Conservation (phyloP, 2,113 vertebrate species). For the Cairina moschata region DNA sequence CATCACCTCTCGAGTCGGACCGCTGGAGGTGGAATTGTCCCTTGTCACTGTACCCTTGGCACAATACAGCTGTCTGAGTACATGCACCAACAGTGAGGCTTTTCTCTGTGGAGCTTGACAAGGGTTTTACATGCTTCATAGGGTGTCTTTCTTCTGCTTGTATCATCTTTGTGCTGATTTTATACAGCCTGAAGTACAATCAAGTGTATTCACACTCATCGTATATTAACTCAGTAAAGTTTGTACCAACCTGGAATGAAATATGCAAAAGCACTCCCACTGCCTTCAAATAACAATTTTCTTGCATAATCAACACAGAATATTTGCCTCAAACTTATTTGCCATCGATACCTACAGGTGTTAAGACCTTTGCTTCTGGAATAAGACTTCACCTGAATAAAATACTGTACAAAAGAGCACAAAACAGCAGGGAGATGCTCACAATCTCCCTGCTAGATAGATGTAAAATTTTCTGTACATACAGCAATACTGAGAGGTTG, state of each 20-base stretch:
- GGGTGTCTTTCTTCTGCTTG: not conserved
- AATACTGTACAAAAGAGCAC: not conserved
- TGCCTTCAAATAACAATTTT: not conserved
- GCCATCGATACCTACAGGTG: not conserved
- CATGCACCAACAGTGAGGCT: not conserved
- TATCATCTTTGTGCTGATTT: not conserved
- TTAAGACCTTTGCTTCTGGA: not conserved
- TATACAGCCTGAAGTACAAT: not conserved
- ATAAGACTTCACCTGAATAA: not conserved
- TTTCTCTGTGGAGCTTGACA: not conserved
- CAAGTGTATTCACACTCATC: not conserved
- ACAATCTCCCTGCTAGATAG: not conserved
- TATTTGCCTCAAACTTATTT: not conserved
- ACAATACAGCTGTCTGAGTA: not conserved
- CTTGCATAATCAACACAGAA: not conserved
- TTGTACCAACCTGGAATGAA: not conserved
- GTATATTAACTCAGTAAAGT: not conserved
- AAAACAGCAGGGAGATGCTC: not conserved
- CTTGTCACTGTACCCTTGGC: not conserved
- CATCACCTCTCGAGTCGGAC: not conserved
- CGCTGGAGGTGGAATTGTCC: not conserved
- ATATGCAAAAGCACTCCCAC: not conserved
- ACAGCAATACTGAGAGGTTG: not conserved
- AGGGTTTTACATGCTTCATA: not conserved
- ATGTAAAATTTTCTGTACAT: not conserved